Conservation (phyloP, 2,113 vertebrate species). For the Heliornis fulica region DNA sequence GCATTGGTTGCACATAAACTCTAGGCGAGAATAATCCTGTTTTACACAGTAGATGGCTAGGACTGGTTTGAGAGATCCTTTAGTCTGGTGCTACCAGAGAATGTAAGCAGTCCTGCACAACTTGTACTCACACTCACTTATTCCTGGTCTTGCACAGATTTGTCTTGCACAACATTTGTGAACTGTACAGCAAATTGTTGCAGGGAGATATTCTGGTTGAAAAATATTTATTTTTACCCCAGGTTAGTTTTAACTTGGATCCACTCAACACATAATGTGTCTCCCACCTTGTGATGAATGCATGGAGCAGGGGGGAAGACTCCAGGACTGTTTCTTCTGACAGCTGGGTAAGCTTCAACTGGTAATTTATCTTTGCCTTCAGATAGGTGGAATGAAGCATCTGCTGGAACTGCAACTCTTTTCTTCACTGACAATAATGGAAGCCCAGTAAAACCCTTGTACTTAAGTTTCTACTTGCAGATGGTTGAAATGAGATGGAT, state of each 20-base stretch:
- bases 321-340: background rate
- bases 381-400: background rate
- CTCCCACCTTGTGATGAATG: background rate
- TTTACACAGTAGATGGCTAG: background rate
- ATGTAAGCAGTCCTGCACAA: background rate
- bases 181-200: background rate
- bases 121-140: background rate
- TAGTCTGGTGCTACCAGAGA: background rate
- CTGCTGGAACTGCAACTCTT: background rate
- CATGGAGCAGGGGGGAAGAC: background rate
- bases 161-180: background rate
- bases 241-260: background rate
- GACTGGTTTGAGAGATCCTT: background rate
- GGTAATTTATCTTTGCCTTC: background rate
- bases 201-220: background rate
- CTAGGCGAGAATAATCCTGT: background rate
- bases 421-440: background rate
- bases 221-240: background rate
- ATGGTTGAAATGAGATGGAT: background rate
- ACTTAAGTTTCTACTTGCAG: background rate
- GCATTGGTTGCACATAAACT: background rate
- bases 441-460: background rate
- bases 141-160: background rate
- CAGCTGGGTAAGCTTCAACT: background rate
- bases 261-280: background rate